Conservation (phyloP, 2,888 invertebrate genomes). For the Abrostola triplasia region DNA sequence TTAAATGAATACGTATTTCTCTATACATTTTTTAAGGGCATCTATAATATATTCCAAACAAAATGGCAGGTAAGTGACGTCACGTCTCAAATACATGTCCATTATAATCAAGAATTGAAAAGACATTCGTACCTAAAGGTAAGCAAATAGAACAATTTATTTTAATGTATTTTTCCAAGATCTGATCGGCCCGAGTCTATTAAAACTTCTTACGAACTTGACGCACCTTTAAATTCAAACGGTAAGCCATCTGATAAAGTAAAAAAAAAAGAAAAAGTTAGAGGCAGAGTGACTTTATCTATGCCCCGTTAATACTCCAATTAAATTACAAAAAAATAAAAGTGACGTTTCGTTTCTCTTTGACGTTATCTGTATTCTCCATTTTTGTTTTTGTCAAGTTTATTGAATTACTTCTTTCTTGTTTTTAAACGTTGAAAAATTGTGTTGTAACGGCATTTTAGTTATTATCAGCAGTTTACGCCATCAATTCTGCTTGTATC, state of each 20-base stretch:
- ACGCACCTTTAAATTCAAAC: slow-evolving; percentile 86
- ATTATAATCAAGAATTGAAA: slow-evolving; percentile 22
- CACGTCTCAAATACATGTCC: slow-evolving; percentile 30
- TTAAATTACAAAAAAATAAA: slow-evolving; percentile 82
- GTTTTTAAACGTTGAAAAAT: slow-evolving; percentile 58
- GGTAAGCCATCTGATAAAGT: slow-evolving; percentile 86
- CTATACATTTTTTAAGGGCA: slow-evolving; percentile 21
- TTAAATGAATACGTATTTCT: slow-evolving; percentile 20
- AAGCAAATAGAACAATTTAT: slow-evolving; percentile 68
- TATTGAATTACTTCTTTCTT: slow-evolving; percentile 62
- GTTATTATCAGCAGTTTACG: slow-evolving; percentile 55
- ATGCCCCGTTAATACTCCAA: slow-evolving; percentile 85
- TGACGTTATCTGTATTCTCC: slow-evolving; percentile 66
- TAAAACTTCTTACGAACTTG: slow-evolving; percentile 84
- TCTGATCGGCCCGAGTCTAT: slow-evolving; percentile 84
- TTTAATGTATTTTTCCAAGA: slow-evolving; percentile 77
- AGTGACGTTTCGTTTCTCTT: slow-evolving; percentile 74
- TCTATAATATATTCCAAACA: slow-evolving; percentile 26
- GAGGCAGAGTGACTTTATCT: slow-evolving; percentile 82
- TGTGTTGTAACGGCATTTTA: slow-evolving; percentile 52
- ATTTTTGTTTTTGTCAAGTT: slow-evolving; percentile 58
- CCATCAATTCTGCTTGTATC: slow-evolving; percentile 71
- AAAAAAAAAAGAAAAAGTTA: slow-evolving; percentile 72
- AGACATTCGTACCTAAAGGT: slow-evolving; percentile 40
- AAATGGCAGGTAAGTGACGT: slow-evolving; percentile 31